These are phyloP conservation scores for Ridgeia piscesae DNA, from an alignment of 1,140 invertebrate species.

Conservation along the genomic window DNA sequence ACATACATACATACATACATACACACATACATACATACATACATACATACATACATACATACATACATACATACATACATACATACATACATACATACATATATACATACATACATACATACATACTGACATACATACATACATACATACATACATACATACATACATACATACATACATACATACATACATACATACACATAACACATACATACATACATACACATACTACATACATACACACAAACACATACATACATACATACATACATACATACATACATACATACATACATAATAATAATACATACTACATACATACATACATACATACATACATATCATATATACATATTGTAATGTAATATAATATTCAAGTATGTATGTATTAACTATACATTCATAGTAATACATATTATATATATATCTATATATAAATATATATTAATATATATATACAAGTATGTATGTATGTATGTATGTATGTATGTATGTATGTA, in stretches of 20 bases:
- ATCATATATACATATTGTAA: background rate
- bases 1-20: background rate
- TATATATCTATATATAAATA: no score
- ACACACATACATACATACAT: background rate
- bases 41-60: background rate
- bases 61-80: background rate
- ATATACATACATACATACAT: background rate
- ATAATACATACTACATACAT: no score
- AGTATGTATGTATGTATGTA: no score
- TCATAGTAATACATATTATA: no score
- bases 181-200: background rate
- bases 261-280: background rate
- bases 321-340: background rate
- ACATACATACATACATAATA: background rate
- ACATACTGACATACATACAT: no score
- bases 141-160: background rate
- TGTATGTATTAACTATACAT: no score
- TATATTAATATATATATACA: no score
- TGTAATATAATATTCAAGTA: no score
- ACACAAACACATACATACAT: background rate
- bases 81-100: background rate
- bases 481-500: no score
- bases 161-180: background rate
- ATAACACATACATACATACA: background rate
- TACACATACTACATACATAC: background rate